Evolutionary conservation across 2,888 invertebrate species (phyloP), one percentile per base, ranked within the genome.

Genomic region (Andrena praecox): DNA sequence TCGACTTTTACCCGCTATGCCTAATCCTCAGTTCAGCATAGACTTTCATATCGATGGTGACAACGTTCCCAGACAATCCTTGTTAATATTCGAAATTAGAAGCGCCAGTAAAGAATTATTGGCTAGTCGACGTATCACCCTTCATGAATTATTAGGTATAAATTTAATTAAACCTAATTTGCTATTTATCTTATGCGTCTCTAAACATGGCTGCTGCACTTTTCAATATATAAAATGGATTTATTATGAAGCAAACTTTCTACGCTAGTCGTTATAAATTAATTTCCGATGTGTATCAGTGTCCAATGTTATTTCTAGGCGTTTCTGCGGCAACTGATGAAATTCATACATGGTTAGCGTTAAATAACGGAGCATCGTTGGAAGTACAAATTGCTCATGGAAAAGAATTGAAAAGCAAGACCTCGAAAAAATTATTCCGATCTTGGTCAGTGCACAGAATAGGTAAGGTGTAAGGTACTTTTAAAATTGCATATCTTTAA

Each of bases 51-150:
- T 95, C 52, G 95, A 94, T 42, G 88, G 90, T 3, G 92, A 93
- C 52, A 94, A 94, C 10, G 91, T 94, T 2, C 94, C 94, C 27
- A 90, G 94, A 35, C 94, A 94, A 66, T 93, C 94, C n/a, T 84
- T 92, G 24, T 87, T 95, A 2, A 90, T 94, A 76, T 94, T 95
- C 86, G 95, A 95, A 82, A 93, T 95, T 73, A 94, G 93, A 59
- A 93, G 94, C 73, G 94, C 94, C 33, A 94, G 94, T 79, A 95
- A 95, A 85, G 94, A 95, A 82, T 91, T 95, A 70, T 76, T 95
- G 35, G 94, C 95, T 29, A 94, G 94, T 67, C 93, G 94, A 76
- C 92, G 93, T 70, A 93, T 94, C 75, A 93, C 93, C 1, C 88
- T 95, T 20, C 93, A 94, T 31, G 94, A 94, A 72, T 91, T 95